Percentiles rank a stretch among this genome's conserved stretches.
phyloP scores from a whole-genome alignment of 2,797 vertebrate genomes.

The Allobates femoralis region DNA sequence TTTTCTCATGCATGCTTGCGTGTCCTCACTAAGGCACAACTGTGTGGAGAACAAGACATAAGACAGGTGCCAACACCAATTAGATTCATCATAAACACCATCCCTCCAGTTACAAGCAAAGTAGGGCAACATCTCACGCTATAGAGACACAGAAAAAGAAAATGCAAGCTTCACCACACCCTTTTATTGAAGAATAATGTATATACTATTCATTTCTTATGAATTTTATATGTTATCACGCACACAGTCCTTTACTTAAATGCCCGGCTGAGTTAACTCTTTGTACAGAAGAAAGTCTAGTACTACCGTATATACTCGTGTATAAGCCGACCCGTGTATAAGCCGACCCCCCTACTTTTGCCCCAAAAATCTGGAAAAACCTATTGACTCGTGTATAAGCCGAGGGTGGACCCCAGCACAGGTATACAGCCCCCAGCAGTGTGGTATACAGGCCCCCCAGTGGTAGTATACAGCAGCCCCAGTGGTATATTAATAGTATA shows the following conservation, averaged over 20 bases:
- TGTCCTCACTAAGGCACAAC: constrained; percentile 49
- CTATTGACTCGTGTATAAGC: no score
- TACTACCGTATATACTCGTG: no score
- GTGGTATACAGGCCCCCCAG: no score
- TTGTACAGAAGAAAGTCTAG: background rate
- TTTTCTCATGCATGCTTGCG: constrained; percentile 34
- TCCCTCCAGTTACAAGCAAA: constrained; percentile 61
- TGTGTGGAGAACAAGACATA: constrained; percentile 57
- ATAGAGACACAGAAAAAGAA: constrained; percentile 34
- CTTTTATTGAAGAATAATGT: background rate
- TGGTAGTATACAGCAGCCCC: no score
- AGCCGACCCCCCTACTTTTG: no score
- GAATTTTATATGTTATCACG: background rate
- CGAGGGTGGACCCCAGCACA: no score
- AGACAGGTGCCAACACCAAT: constrained; percentile 64
- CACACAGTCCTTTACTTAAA: background rate
- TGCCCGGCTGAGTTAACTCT: background rate
- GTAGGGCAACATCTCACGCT: constrained; percentile 62
- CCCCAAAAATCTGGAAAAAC: no score
- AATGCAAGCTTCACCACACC: constrained; percentile 2
- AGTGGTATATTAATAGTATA: no score
- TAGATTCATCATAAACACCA: constrained; percentile 59
- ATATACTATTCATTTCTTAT: constrained; percentile 12
- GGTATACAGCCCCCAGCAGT: no score
- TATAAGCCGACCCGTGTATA: no score